Evolutionary conservation across 1,140 invertebrate species (phyloP).

Genomic region (Calliphora vicina): DNA sequence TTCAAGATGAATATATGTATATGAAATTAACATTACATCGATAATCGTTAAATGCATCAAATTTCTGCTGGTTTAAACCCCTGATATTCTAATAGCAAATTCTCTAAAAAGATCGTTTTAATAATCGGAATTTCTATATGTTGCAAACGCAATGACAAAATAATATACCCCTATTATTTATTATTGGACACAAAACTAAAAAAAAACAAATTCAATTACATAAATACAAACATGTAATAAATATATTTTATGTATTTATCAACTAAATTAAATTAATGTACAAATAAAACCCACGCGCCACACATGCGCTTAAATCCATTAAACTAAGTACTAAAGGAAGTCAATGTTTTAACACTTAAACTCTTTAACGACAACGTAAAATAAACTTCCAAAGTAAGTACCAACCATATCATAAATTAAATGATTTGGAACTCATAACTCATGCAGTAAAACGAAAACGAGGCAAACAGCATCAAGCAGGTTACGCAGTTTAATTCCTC

Average conservation of each 20-base stretch:
- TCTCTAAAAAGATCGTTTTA: too few species aligned
- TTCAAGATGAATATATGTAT: too few species aligned
- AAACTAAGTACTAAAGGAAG: constrained; percentile 8
- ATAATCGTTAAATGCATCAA: too few species aligned
- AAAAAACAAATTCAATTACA: too few species aligned
- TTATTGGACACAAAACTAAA: too few species aligned
- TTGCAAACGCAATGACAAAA: too few species aligned
- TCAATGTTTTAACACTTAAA: neutral
- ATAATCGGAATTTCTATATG: too few species aligned
- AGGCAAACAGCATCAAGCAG: neutral
- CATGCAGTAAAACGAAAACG: neutral
- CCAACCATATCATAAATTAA: neutral
- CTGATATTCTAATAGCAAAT: too few species aligned
- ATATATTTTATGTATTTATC: neutral
- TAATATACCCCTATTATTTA: too few species aligned
- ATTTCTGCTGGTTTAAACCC: too few species aligned
- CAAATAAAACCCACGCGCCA: constrained; percentile 37
- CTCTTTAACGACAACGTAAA: neutral
- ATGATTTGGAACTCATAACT: neutral
- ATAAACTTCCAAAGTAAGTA: neutral
- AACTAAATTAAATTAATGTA: neutral
- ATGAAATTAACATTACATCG: too few species aligned
- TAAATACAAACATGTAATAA: neutral
- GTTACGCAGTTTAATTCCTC: neutral
- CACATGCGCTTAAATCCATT: constrained; percentile 17